Conservation (phyloP, 2,113 vertebrate genomes). For the Oreochromis spilurus region DNA sequence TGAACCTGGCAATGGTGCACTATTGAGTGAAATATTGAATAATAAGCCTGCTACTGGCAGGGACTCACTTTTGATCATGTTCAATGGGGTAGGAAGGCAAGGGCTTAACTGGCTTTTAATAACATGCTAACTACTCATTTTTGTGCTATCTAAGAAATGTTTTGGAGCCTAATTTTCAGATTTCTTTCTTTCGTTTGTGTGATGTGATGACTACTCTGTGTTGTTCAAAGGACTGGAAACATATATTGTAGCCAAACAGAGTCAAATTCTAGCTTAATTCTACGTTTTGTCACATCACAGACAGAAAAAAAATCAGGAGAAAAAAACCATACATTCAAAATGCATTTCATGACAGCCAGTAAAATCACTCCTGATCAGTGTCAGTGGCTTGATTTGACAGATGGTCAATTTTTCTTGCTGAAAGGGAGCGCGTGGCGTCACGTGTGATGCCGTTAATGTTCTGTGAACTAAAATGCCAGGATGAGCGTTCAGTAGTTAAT, state of each 20-base stretch:
- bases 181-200: not conserved
- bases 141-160: not conserved
- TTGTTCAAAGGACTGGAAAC: not conserved
- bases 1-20: not conserved
- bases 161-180: not conserved
- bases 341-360: constrained; percentile 1
- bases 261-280: not conserved
- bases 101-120: not conserved
- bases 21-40: not conserved
- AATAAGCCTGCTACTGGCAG: not conserved
- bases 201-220: not conserved
- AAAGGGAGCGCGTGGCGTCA: constrained; percentile 7
- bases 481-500: constrained; percentile 21
- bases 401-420: constrained; percentile 32
- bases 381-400: constrained; percentile 44
- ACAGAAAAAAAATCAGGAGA: not conserved
- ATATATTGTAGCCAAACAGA: not conserved
- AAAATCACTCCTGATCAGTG: constrained; percentile 20
- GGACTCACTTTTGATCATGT: not conserved
- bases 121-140: not conserved
- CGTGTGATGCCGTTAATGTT: constrained; percentile 10
- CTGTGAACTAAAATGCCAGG: constrained; percentile 2
- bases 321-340: not conserved
- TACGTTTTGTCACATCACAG: not conserved
- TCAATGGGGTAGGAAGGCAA: not conserved